Percentiles rank a stretch among this genome's conserved stretches.
These are phyloP conservation scores for Ceratina japonica DNA, from an alignment of 1,140 invertebrate species.

Conservation along the genomic window DNA sequence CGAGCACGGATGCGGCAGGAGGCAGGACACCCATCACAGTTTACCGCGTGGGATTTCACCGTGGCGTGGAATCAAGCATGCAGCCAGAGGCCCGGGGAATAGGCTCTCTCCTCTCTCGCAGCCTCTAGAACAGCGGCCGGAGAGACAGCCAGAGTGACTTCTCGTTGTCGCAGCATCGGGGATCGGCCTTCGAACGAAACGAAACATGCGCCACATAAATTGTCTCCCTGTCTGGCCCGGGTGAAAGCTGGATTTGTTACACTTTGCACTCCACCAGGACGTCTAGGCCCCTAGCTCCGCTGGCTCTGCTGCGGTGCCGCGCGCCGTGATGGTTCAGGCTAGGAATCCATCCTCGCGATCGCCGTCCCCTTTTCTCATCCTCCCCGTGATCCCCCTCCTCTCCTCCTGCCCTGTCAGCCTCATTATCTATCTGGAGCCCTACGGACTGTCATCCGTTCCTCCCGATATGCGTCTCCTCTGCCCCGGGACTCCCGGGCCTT, in stretches of 20 bases:
- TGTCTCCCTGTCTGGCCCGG: constrained; percentile 76
- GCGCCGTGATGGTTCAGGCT: constrained; percentile 52
- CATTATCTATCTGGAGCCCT: constrained; percentile 65
- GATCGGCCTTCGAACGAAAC: constrained; percentile 75
- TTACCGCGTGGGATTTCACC: constrained; percentile 57
- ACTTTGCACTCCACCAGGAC: constrained; percentile 77
- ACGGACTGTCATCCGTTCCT: constrained; percentile 55
- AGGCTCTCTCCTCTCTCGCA: constrained; percentile 4
- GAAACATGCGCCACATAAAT: constrained; percentile 79
- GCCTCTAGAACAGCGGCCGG: not conserved
- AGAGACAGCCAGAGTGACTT: constrained; percentile 67
- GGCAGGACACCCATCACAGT: constrained; percentile 57
- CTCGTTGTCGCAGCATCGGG: constrained; percentile 72
- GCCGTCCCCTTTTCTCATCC: constrained; percentile 45
- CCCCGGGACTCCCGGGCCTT: not conserved
- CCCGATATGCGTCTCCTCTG: constrained; percentile 43
- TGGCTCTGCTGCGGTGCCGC: constrained; percentile 23
- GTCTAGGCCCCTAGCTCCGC: constrained; percentile 59
- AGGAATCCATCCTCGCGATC: constrained; percentile 66
- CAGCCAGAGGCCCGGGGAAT: constrained; percentile 24
- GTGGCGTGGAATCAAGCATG: constrained; percentile 65
- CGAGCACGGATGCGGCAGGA: constrained; percentile 27
- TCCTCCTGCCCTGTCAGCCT: constrained; percentile 63
- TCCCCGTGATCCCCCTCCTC: constrained; percentile 35
- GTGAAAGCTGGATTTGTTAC: constrained; percentile 80